Evolutionary conservation across 1,140 invertebrate genomes (phyloP).

Genomic region (Zaprionus taronus): DNA sequence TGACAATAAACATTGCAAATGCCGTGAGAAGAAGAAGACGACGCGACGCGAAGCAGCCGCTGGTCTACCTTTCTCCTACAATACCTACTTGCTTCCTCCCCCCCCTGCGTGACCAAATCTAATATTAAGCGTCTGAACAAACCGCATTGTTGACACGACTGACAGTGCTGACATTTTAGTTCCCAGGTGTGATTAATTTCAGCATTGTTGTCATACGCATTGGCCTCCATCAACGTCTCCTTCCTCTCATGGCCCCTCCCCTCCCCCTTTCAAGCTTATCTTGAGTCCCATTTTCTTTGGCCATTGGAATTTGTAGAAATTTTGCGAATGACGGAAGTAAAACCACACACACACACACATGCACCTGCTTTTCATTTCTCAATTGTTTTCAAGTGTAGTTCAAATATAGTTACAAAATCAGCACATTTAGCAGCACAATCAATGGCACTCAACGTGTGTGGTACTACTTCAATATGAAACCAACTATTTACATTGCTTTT

Average conservation of each 20-base stretch:
- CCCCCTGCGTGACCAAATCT: conserved; percentile 48
- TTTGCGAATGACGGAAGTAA: conserved; percentile 3
- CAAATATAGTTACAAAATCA: conserved; percentile 18
- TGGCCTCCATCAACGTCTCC: neutral
- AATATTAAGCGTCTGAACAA: conserved; percentile 67
- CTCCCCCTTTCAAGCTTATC: neutral
- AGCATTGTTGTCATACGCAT: conserved; percentile 52
- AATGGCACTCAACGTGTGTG: neutral
- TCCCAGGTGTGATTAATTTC: conserved; percentile 79
- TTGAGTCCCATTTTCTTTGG: neutral
- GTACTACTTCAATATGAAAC: neutral
- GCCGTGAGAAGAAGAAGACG: conserved; percentile 33
- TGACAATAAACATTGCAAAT: conserved; percentile 80
- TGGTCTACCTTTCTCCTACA: neutral
- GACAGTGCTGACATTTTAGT: conserved; percentile 69
- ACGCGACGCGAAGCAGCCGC: neutral
- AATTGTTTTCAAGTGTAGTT: conserved; percentile 13
- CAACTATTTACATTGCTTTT: neutral
- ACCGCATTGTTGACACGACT: conserved; percentile 69
- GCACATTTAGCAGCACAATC: neutral
- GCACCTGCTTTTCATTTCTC: conserved; percentile 5
- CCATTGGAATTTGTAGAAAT: conserved; percentile 29
- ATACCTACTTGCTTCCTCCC: too few relatives aligned
- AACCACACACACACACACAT: conserved; percentile 13
- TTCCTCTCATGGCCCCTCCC: neutral